Conservation (phyloP, 2,113 vertebrate genomes). For the Megatriorchis doriae region DNA sequence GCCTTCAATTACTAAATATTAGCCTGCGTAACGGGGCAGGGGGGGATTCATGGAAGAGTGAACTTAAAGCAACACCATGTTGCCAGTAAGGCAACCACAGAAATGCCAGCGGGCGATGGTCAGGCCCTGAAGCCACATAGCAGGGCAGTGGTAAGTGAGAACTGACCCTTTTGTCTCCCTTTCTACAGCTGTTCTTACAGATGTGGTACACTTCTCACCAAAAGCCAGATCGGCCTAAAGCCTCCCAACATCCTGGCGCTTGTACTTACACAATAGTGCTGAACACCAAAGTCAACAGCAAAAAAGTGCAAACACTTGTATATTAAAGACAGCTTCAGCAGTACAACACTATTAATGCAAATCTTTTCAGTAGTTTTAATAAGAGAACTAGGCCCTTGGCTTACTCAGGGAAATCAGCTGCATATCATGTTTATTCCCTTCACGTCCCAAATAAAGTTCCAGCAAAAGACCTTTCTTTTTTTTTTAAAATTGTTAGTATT, state of each 20-base stretch:
- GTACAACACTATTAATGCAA: not conserved
- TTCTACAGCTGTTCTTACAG: not conserved
- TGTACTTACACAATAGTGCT: too few species aligned
- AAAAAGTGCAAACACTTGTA: not conserved
- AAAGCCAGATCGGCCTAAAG: not conserved
- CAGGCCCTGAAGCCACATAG: not conserved
- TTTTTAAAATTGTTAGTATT: not conserved
- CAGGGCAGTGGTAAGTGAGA: not conserved
- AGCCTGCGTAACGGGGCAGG: too few species aligned
- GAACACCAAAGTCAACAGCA: not conserved
- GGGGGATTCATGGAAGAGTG: too few species aligned
- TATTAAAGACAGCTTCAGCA: not conserved
- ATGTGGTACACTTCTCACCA: too few species aligned
- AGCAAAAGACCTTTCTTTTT: not conserved
- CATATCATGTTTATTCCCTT: not conserved
- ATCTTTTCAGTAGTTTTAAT: not conserved
- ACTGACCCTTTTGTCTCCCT: not conserved
- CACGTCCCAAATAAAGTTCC: not conserved
- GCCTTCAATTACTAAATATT: not conserved
- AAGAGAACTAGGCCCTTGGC: too few species aligned
- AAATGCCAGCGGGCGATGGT: fast-evolving
- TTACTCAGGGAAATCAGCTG: not conserved
- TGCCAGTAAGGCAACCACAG: not conserved
- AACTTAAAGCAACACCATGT: too few species aligned
- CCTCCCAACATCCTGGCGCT: not conserved